Percentiles rank a stretch among this genome's conserved stretches.
Conservation (phyloP, 1,140 invertebrate genomes). For the Paraescarpia echinospica region DNA sequence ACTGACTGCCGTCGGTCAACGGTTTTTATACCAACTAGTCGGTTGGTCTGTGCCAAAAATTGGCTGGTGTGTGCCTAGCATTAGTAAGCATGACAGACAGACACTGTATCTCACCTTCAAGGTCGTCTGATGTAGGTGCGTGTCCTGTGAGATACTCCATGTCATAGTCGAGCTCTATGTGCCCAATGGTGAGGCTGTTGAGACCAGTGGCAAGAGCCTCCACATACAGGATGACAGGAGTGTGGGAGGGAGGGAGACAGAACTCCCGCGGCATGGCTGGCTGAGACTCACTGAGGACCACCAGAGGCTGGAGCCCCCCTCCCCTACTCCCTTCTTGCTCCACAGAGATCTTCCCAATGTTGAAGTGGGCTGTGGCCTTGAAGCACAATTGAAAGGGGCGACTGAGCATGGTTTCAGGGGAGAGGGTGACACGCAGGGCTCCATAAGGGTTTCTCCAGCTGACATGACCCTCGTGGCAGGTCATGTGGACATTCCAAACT, state of each 20-base stretch:
- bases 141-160: not conserved
- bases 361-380: conserved; percentile 35
- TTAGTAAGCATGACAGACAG: no score
- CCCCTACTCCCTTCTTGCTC: conserved; percentile 65
- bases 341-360: conserved; percentile 70
- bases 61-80: no score
- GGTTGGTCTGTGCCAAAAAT: no score
- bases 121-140: not conserved
- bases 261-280: conserved; percentile 57
- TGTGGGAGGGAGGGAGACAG: not conserved
- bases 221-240: conserved; percentile 7
- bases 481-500: conserved; percentile 75
- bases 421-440: conserved; percentile 64
- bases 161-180: conserved; percentile 7
- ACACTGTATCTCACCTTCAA: not conserved
- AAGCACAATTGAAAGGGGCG: conserved; percentile 65
- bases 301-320: conserved; percentile 63
- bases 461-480: conserved; percentile 72
- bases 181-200: not conserved
- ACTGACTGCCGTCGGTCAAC: no score
- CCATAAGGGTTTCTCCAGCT: conserved; percentile 76
- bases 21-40: no score
- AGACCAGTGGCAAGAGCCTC: not conserved
- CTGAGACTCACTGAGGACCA: conserved; percentile 66
- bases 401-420: conserved; percentile 60